phyloP scores from a whole-genome alignment of 2,888 invertebrate genomes.

The Phortica okadai region DNA sequence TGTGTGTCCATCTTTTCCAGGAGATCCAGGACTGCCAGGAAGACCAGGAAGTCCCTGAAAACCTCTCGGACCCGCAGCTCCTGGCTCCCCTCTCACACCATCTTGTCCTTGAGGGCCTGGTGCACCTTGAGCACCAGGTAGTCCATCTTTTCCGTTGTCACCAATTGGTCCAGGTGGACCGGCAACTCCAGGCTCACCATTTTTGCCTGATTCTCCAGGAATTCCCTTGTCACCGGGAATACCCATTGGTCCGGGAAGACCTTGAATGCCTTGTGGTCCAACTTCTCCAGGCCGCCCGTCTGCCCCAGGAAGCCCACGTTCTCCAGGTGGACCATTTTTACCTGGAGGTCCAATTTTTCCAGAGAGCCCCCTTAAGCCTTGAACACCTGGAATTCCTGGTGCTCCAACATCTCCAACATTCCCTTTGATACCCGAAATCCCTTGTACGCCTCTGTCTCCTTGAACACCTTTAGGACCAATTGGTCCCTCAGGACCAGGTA shows the following conservation, averaged over 20 bases:
- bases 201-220: conserved; percentile 86
- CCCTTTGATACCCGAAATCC: conserved; percentile 82
- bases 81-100: conserved; percentile 87
- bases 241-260: conserved; percentile 86
- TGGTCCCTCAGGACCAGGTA: conserved; percentile 87
- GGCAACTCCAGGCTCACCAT: conserved; percentile 84
- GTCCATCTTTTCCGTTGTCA: conserved; percentile 87
- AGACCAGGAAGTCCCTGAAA: conserved; percentile 82
- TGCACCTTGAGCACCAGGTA: conserved; percentile 84
- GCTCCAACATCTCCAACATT: conserved; percentile 80
- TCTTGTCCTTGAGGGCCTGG: conserved; percentile 84
- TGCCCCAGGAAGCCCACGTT: conserved; percentile 86
- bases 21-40: conserved; percentile 83
- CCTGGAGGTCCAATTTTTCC: conserved; percentile 85
- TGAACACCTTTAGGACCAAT: conserved; percentile 86
- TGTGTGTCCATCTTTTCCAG: conserved; percentile 89
- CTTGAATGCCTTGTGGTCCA: conserved; percentile 87
- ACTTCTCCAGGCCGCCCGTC: conserved; percentile 92
- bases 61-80: conserved; percentile 86
- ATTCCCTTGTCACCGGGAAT: conserved; percentile 81
- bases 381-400: conserved; percentile 79
- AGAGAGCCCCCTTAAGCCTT: conserved; percentile 80
- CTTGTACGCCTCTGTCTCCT: conserved; percentile 85
- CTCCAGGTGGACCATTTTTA: conserved; percentile 83
- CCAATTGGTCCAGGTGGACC: conserved; percentile 88